Evolutionary conservation across 2,113 vertebrate genomes (phyloP).

Genomic region (Zosterops japonicus): DNA sequence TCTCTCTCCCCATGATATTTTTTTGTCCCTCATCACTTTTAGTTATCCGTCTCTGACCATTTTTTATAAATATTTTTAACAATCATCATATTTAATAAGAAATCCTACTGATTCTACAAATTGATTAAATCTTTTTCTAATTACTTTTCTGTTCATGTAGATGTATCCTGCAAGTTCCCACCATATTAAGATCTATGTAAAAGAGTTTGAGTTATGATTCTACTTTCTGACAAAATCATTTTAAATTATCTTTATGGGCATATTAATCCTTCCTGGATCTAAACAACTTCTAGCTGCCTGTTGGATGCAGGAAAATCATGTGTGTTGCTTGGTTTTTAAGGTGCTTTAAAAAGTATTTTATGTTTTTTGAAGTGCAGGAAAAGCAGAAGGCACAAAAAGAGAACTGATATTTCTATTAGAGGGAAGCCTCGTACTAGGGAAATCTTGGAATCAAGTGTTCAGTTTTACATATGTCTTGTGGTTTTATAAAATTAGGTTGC

Average conservation of each 20-base stretch:
- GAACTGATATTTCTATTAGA: background rate
- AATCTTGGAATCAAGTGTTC: background rate
- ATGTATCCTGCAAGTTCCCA: background rate
- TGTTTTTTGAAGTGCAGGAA: background rate
- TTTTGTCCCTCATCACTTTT: background rate
- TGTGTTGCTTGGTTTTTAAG: background rate
- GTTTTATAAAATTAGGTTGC: background rate
- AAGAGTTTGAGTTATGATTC: background rate
- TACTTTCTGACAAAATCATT: background rate
- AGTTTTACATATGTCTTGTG: background rate
- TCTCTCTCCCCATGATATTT: background rate
- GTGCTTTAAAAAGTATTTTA: background rate
- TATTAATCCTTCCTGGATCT: background rate
- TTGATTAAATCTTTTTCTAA: background rate
- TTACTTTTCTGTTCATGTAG: background rate
- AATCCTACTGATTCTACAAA: background rate
- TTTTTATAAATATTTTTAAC: background rate
- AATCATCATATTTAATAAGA: background rate
- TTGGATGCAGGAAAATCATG: background rate
- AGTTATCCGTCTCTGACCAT: background rate
- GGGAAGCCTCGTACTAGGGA: background rate
- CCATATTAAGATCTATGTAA: background rate
- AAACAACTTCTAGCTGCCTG: background rate
- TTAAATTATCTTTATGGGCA: background rate
- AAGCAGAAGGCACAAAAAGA: background rate